Evolutionary conservation across 2,797 vertebrate species (phyloP), one percentile per base, ranked within the genome.

Genomic region (Arctocebus calabarensis): DNA sequence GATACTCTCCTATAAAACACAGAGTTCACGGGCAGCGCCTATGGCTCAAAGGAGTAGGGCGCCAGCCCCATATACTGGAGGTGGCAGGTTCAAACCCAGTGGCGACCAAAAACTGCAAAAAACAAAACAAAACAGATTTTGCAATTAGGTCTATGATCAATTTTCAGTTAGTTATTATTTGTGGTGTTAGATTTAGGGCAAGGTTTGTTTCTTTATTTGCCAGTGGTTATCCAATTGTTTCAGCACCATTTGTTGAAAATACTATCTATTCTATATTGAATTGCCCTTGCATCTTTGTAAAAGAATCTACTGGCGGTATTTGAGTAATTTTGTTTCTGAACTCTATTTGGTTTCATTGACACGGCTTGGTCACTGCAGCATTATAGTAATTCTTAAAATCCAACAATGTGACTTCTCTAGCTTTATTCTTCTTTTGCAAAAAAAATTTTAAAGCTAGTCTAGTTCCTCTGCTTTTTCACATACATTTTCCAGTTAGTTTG

Each of bases 351-450:
- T 92, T 68, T 43, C 27, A 9, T 25, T 62, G 70, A 61, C n/a
- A 14, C 79, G 52, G 84, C 37, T 85, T 40, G 9, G 77, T 90
- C 29, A 70, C 11, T 32, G 16, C n/a, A 78, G 73, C 27, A 64
- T 92, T 66, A 57, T 11, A 27, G 27, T 88, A 45, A 88, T 91
- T 87, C 66, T 97, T 91, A 57, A 92, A 83, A 92, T 84, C 32
- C 43, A 37, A 57, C 61, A 66, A 90, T 77, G 8, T 77, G 29
- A 73, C 71, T 94, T 23, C 40, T 82, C 10, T 14, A 48, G 62
- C 17, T 66, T 84, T 61, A n/a, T 61, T 92, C 48, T 85, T 86
- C 22, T 71, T 84, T 48, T 92, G 79, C 34, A 74, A 88, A 68
- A 25, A 45, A 25, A 45, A 4, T 8, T 91, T 85, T 71, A 43